Evolutionary conservation across 1,140 invertebrate species (phyloP).

Genomic region (Battus philenor): DNA sequence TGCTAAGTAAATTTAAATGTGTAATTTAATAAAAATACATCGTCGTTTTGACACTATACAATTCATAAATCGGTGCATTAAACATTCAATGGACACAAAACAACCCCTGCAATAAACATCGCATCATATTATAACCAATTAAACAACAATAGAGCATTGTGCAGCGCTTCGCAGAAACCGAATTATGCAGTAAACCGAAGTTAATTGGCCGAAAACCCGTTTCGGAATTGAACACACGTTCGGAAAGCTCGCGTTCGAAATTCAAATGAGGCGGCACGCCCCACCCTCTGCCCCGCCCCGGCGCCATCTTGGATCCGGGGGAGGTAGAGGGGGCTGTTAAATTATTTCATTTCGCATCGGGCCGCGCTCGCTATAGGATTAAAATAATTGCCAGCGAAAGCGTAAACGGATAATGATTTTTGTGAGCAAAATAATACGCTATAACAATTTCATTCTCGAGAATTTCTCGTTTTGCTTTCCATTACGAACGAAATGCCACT

Average conservation of each 20-base stretch:
- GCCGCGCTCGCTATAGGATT: conserved; percentile 67
- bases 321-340: conserved; percentile 61
- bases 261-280: conserved; percentile 72
- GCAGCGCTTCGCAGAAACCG: conserved; percentile 45
- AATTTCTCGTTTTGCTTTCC: conserved; percentile 21
- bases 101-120: conserved; percentile 3
- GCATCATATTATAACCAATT: conserved; percentile 39
- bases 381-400: conserved; percentile 72
- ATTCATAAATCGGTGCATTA: too few species aligned
- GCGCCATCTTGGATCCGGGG: conserved; percentile 63
- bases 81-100: conserved; percentile 2
- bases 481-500: not conserved
- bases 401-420: conserved; percentile 74
- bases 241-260: conserved; percentile 68
- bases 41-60: too few species aligned
- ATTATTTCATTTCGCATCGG: conserved; percentile 73
- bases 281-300: conserved; percentile 64
- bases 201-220: conserved; percentile 73
- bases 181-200: conserved; percentile 52
- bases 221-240: conserved; percentile 66
- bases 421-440: conserved; percentile 67
- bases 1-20: too few species aligned
- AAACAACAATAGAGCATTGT: conserved; percentile 50
- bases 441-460: conserved; percentile 49
- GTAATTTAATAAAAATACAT: too few species aligned